Percentiles rank a stretch among this genome's conserved stretches.
Evolutionary conservation across 2,888 invertebrate species (phyloP).

Genomic region (Ctenicera cuprea): DNA sequence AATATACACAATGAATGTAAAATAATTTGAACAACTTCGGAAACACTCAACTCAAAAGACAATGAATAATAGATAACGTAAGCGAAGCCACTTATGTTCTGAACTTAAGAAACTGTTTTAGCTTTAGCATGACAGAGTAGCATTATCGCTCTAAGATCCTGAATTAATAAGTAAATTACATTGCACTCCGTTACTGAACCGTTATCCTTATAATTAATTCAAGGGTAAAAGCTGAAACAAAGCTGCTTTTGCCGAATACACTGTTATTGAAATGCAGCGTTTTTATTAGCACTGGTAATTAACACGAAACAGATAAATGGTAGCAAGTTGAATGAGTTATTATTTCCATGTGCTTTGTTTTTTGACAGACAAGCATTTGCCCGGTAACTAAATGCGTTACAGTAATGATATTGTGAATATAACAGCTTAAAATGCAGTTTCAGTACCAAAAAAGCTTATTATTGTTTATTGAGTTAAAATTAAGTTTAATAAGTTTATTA

Average conservation of each 20-base stretch:
- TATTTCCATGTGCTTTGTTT: too few relatives aligned
- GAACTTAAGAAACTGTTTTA: constrained; percentile 52
- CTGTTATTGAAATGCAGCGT: constrained; percentile 31
- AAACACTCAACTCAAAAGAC: constrained; percentile 33
- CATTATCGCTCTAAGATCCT: constrained; percentile 52
- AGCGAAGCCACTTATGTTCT: constrained; percentile 56
- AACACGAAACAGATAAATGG: constrained; percentile 25
- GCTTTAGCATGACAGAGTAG: constrained; percentile 53
- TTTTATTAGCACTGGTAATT: constrained; percentile 37
- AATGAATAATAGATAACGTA: constrained; percentile 53
- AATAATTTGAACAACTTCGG: constrained; percentile 18
- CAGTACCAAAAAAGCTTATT: too few relatives aligned
- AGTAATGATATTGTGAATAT: too few relatives aligned
- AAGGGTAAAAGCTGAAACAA: constrained; percentile 41
- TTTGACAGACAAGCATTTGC: too few relatives aligned
- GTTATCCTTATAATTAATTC: constrained; percentile 47
- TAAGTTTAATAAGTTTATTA: too few relatives aligned
- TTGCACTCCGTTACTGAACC: constrained; percentile 50
- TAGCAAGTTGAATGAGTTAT: not conserved
- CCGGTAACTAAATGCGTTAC: too few relatives aligned
- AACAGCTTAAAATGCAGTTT: too few relatives aligned
- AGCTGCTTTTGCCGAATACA: constrained; percentile 39
- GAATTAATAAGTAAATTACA: constrained; percentile 53
- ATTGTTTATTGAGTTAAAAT: too few relatives aligned
- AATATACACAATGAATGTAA: not conserved